Evolutionary conservation across 2,888 invertebrate genomes (phyloP).

Genomic region (Papilio elwesi): DNA sequence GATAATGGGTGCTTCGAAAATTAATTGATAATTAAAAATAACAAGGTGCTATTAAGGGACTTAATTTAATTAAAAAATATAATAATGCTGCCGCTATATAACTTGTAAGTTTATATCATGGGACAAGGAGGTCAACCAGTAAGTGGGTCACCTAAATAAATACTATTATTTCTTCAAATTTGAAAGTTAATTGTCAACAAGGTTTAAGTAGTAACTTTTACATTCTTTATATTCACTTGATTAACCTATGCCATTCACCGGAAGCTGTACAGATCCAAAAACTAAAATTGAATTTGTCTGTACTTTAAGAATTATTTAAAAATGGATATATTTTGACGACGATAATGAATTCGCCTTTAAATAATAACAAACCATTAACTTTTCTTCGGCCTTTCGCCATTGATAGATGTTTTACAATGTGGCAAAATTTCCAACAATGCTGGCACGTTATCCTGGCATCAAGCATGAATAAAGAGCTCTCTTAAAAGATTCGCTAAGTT

Average conservation of each 20-base stretch:
- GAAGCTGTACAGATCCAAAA: too few relatives aligned
- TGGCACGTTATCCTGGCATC: constrained; percentile 34
- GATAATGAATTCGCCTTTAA: background rate
- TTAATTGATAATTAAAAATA: constrained; percentile 26
- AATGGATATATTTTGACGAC: too few relatives aligned
- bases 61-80: background rate
- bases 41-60: constrained; percentile 4
- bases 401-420: constrained; percentile 17
- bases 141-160: too few relatives aligned
- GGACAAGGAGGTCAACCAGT: background rate
- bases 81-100: too few relatives aligned
- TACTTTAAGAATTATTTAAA: too few relatives aligned
- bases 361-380: background rate
- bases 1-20: background rate
- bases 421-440: constrained; percentile 17
- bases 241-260: too few relatives aligned
- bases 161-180: too few relatives aligned
- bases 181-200: too few relatives aligned
- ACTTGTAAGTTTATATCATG: background rate
- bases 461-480: constrained; percentile 28
- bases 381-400: background rate
- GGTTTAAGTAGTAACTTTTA: too few relatives aligned
- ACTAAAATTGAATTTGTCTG: too few relatives aligned
- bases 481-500: constrained; percentile 29
- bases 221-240: too few relatives aligned